Percentiles rank a stretch among this genome's conserved stretches.
Evolutionary conservation across 37 sponge, comb jelly and placozoan genomes (phyloP).

Genomic region (Chondrosia reniformis): DNA sequence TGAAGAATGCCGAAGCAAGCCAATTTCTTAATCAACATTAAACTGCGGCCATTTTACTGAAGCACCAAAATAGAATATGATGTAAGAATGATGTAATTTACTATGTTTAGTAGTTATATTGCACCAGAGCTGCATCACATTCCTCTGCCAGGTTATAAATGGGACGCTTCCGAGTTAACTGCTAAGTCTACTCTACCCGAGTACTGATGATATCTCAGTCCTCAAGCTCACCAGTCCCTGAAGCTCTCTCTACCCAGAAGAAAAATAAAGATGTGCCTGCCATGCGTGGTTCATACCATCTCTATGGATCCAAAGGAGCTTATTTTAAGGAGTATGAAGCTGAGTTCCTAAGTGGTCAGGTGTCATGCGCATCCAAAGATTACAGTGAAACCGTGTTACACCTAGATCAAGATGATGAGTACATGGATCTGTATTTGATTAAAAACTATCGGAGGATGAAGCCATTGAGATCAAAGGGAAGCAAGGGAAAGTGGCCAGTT

Average conservation of each 20-base stretch:
- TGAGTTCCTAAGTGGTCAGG: not conserved
- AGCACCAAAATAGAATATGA: not conserved
- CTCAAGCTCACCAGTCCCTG: no score
- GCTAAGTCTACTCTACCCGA: no score
- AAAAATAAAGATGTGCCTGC: constrained; percentile 8
- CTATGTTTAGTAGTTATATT: not conserved
- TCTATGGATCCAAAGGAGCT: not conserved
- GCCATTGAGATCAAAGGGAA: no score
- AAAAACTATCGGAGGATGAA: not conserved
- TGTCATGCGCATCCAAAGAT: not conserved
- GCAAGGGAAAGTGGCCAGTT: constrained; percentile 5
- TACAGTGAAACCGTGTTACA: not conserved
- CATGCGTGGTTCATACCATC: not conserved
- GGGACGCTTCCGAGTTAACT: no score
- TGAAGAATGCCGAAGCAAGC: no score
- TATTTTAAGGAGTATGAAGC: constrained; percentile 8
- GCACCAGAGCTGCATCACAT: constrained; percentile 21
- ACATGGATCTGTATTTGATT: not conserved
- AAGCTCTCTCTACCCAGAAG: not conserved
- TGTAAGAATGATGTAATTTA: not conserved
- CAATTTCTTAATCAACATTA: no score
- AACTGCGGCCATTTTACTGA: not conserved
- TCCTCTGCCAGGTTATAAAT: not conserved
- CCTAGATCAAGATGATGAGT: not conserved
- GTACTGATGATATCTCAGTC: not conserved